A percentile compares a stretch with the other conserved stretches of the same genome.
Evolutionary conservation across 2,797 vertebrate genomes (phyloP).

Genomic region (Corythornis leucogaster): DNA sequence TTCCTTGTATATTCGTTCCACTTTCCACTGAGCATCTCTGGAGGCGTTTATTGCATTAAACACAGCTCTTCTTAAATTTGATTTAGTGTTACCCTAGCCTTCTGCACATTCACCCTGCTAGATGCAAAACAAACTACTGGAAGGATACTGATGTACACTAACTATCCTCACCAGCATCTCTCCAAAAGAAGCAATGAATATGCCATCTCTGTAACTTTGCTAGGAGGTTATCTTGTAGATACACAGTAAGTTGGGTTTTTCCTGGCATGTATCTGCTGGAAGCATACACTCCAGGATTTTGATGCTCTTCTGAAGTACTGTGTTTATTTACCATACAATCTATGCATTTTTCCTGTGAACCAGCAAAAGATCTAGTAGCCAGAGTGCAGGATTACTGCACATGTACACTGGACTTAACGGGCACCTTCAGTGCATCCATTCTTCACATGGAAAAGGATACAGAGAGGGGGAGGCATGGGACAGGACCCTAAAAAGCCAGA

Average conservation of each 20-base stretch:
- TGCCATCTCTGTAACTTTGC: neutral
- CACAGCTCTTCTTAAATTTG: neutral
- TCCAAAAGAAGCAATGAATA: neutral
- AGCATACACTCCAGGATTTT: neutral
- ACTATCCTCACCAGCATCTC: neutral
- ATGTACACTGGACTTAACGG: neutral
- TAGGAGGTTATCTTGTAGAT: neutral
- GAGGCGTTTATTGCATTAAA: neutral
- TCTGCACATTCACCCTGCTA: neutral
- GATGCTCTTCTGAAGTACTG: neutral
- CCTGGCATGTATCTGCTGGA: neutral
- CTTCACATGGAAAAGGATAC: neutral
- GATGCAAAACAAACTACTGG: neutral
- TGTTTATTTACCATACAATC: neutral
- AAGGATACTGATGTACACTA: neutral
- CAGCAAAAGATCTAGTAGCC: neutral
- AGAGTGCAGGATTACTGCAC: neutral
- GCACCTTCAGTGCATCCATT: neutral
- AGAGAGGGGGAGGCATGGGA: accelerated
- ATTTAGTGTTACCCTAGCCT: neutral
- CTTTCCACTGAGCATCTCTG: neutral
- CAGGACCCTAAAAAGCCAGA: neutral
- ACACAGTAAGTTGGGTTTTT: neutral
- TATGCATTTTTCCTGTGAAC: too few relatives aligned
- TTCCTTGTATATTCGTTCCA: neutral